These are phyloP conservation scores for Paratrypauchen microcephalus DNA, from an alignment of 2,797 vertebrate species.

Conservation along the genomic window DNA sequence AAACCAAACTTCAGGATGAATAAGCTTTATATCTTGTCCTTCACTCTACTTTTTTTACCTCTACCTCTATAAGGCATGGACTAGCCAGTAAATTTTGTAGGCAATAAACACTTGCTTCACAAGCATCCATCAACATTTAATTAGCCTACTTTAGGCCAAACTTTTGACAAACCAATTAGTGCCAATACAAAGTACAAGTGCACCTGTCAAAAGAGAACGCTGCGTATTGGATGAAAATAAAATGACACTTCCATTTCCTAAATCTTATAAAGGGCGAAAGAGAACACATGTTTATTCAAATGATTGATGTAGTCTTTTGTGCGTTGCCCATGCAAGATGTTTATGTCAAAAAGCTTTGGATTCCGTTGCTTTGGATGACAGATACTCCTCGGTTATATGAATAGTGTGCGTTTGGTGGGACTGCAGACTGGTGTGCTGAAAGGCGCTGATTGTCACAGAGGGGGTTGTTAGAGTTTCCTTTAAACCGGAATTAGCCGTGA, in stretches of 20 bases:
- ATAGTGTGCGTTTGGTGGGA: slow-evolving; percentile 22
- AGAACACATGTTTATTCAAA: background rate
- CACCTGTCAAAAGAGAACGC: slow-evolving; percentile 5
- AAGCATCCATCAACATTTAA: slow-evolving; percentile 25
- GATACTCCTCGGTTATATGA: background rate
- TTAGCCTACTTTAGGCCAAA: slow-evolving; percentile 5
- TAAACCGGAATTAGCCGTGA: slow-evolving; percentile 85
- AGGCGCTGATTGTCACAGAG: slow-evolving; percentile 57
- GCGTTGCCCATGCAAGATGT: background rate
- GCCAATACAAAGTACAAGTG: slow-evolving; percentile 11
- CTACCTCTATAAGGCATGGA: slow-evolving; percentile 2
- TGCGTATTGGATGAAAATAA: background rate
- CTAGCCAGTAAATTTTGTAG: slow-evolving; percentile 50
- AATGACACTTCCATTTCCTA: background rate
- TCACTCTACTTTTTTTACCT: background rate
- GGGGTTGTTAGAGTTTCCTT: slow-evolving; percentile 72
- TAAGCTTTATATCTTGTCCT: background rate
- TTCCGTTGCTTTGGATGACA: background rate
- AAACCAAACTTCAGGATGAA: background rate
- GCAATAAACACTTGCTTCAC: slow-evolving; percentile 38
- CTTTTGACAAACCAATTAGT: slow-evolving; percentile 27
- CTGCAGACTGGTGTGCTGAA: slow-evolving; percentile 47
- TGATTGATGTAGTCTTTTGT: background rate
- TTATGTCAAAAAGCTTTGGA: background rate
- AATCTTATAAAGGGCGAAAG: background rate